These are phyloP conservation scores for Arenicola marina DNA, from an alignment of 2,888 invertebrate species.

Conservation along the genomic window DNA sequence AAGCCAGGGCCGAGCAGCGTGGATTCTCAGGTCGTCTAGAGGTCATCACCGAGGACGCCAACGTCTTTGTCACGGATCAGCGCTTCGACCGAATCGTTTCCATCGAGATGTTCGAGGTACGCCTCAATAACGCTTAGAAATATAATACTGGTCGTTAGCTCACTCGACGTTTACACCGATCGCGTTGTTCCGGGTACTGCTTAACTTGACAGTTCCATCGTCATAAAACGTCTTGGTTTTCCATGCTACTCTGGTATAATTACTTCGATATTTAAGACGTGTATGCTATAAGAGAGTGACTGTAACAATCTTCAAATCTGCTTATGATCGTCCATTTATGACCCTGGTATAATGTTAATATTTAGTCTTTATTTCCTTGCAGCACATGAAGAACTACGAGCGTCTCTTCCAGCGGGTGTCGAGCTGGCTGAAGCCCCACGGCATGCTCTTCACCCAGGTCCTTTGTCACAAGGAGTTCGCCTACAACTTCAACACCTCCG, in stretches of 20 bases:
- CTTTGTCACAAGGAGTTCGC: slow-evolving; percentile 45
- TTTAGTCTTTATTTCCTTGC: slow-evolving; percentile 14
- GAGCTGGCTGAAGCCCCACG: slow-evolving; percentile 49
- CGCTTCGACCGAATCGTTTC: slow-evolving; percentile 49
- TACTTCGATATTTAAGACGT: too few relatives aligned
- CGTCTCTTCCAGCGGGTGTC: slow-evolving; percentile 44
- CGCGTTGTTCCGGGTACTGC: too few relatives aligned
- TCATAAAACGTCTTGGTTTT: too few relatives aligned
- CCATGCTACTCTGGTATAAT: too few relatives aligned
- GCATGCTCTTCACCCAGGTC: slow-evolving; percentile 46
- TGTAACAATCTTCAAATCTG: too few relatives aligned
- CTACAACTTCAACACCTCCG: slow-evolving; percentile 47
- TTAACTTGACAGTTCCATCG: too few relatives aligned
- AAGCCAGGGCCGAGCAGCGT: slow-evolving; percentile 32
- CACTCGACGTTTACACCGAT: too few relatives aligned
- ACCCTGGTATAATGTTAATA: too few relatives aligned
- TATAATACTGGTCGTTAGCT: too few relatives aligned
- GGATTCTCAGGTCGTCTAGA: slow-evolving; percentile 41
- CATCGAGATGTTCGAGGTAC: slow-evolving; percentile 55
- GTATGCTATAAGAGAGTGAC: too few relatives aligned
- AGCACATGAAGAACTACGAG: slow-evolving; percentile 55
- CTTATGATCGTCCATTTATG: too few relatives aligned
- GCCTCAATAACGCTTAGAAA: too few relatives aligned
- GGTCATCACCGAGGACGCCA: slow-evolving; percentile 46
- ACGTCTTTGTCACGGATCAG: slow-evolving; percentile 41